A percentile compares a stretch with the other conserved stretches of the same genome.
These are phyloP conservation scores for Lates calcarifer DNA, from an alignment of 2,113 vertebrate genomes.

Conservation along the genomic window DNA sequence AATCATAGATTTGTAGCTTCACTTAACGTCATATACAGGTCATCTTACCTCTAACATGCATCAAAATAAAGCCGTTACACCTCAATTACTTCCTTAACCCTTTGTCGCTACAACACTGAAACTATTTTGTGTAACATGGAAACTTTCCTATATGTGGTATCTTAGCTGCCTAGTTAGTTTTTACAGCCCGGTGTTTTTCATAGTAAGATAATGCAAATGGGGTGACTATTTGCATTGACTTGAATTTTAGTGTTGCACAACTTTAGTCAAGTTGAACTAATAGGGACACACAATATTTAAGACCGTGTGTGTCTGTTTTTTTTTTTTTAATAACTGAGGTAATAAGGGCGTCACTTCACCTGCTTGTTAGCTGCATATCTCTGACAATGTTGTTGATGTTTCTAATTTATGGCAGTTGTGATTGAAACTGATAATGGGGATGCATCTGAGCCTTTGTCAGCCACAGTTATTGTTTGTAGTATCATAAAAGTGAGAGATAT, in stretches of 20 bases:
- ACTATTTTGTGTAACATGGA: not conserved
- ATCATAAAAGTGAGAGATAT: conserved; percentile 4
- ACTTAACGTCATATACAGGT: not conserved
- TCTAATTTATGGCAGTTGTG: conserved; percentile 15
- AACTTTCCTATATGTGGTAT: not conserved
- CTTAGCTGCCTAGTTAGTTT: not conserved
- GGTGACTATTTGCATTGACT: not conserved
- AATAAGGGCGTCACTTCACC: conserved; percentile 4
- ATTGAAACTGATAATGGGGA: not conserved
- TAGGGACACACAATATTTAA: not conserved
- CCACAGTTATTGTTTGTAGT: conserved; percentile 12
- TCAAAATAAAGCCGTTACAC: not conserved
- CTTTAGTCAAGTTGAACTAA: not conserved
- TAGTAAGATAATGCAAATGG: not conserved
- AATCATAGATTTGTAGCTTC: conserved; percentile 41
- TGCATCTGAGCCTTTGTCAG: not conserved
- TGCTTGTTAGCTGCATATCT: not conserved
- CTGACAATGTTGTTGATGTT: conserved; percentile 4
- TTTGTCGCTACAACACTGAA: not conserved
- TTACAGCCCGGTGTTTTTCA: not conserved
- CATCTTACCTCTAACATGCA: not conserved
- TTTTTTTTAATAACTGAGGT: not conserved
- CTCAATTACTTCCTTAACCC: not conserved
- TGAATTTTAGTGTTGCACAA: conserved; percentile 1
- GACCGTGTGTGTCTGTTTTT: not conserved